phyloP scores from a whole-genome alignment of 2,113 vertebrate genomes.

The Tetrax tetrax region DNA sequence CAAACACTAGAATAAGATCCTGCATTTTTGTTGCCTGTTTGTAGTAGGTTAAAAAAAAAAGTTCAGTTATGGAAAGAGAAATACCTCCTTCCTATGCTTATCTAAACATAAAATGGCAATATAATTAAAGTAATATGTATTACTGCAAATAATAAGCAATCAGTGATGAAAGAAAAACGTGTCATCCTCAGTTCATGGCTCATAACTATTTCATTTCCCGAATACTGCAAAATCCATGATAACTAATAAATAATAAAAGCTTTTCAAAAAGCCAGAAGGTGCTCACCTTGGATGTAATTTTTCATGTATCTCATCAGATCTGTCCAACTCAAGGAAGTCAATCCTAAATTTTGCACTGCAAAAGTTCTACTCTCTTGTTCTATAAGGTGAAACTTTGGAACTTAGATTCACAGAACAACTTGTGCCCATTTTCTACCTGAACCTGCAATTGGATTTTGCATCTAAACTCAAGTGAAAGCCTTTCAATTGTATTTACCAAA shows the following conservation, averaged over 20 bases:
- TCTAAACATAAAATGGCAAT: constrained; percentile 21
- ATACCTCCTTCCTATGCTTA: neutral
- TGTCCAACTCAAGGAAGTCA: neutral
- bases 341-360: neutral
- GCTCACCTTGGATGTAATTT: neutral
- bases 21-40: neutral
- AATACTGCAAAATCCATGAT: neutral
- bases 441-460: neutral
- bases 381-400: neutral
- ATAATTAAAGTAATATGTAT: constrained; percentile 15
- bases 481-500: neutral
- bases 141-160: constrained; percentile 24
- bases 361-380: neutral
- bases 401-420: neutral
- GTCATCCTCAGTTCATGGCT: neutral
- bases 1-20: neutral
- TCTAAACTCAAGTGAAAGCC: neutral
- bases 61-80: neutral
- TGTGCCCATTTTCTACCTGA: neutral
- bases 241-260: neutral
- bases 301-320: neutral
- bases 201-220: constrained; percentile 31
- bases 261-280: neutral
- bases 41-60: neutral
- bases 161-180: constrained; percentile 9